Evolutionary conservation across 2,797 vertebrate species (phyloP), one percentile per base, ranked within the genome.

Genomic region (Sparus aurata): DNA sequence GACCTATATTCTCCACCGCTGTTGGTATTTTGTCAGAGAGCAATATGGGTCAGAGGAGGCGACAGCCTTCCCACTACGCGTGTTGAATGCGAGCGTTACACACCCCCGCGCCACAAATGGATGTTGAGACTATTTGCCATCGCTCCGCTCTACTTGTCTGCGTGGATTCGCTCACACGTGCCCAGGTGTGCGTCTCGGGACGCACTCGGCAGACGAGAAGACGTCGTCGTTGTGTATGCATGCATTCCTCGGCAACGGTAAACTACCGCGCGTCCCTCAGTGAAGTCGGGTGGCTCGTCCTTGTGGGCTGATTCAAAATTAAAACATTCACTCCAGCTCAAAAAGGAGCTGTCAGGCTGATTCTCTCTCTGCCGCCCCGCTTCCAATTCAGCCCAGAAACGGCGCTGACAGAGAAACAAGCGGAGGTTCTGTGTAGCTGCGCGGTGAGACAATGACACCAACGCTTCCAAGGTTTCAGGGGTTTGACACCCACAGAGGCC

Each of bases 1-100:
- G 95, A 93, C 95, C 94, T 93, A 93, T 86, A 95, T 95, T 93
- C 87, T 49, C 66, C 65, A 53, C 89, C 75, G 79, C 88, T 82
- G 82, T 76, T 75, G 70, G 55, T 70, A 50, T 80, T 82, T 77
- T 80, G 84, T 89, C 79, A 60, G 69, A 60, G 78, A 69, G 87
- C 83, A 81, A 86, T 85, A 79, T 83, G 88, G 88, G 91, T 93
- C 90, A 85, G 64, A 74, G 77, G 75, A 77, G 59, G 64, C 72
- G 60, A 84, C 82, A 45, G 82, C 34, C 27, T 50, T 64, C 77
- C 65, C 58, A 59, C 58, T 13, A 59, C 5, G 46, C 45, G 7
- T 12, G 49, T 52, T 80, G 22, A 66, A 58, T 65, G 72, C 23
- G 57, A 11, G 20, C 71, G 59, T 69, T 67, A 30, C 55, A 63